Evolutionary conservation across 2,797 vertebrate genomes (phyloP), one percentile per base, ranked within the genome.

Genomic region (Mycteria americana): DNA sequence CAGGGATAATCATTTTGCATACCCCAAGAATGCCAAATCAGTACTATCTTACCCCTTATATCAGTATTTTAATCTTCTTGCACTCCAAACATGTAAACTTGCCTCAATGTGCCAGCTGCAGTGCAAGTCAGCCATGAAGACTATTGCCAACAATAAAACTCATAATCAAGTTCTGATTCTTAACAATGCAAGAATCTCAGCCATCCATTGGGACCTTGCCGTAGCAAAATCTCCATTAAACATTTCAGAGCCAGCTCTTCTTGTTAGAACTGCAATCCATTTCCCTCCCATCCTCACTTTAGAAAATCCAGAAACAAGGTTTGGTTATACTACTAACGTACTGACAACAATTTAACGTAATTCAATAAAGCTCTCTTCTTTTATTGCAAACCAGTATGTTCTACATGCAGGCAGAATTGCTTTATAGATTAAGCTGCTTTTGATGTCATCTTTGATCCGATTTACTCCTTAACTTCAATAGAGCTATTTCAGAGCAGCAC

Each of bases 361-460:
- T 35, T 74, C 92, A 85, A 57, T 83, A 69, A 70, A 59, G 59
- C 30, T 67, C 43, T 53, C 73, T n/a, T 31, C 46, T 56, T 82
- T 35, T 48, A 59, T 15, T 90, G 64, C 93, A 94, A 33, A 80
- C 19, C 85, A 60, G 23, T 5, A 31, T 64, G 68, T 59, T 80
- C 67, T 45, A 35, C 78, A 23, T 0, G 39, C 62, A 87, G 69
- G 37, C 33, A 70, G 54, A 73, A 53, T 41, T 16, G 80, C 84
- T 93, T 87, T 93, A 96, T 89, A 37, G 96, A 94, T 88, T 43
- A 19, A 13, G 46, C 73, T 74, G 84, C 81, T 80, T 95, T 95
- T 93, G 91, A 94, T 93, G 87, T 85, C 75, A 68, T 11, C 95
- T 96, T 95, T 94, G 92, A 93, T 96, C 91, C 76, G 25, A 45